A percentile compares a stretch with the other conserved stretches of the same genome.
These are phyloP conservation scores for Phylloscopus trochiloides DNA, from an alignment of 2,113 vertebrate species.

Conservation along the genomic window DNA sequence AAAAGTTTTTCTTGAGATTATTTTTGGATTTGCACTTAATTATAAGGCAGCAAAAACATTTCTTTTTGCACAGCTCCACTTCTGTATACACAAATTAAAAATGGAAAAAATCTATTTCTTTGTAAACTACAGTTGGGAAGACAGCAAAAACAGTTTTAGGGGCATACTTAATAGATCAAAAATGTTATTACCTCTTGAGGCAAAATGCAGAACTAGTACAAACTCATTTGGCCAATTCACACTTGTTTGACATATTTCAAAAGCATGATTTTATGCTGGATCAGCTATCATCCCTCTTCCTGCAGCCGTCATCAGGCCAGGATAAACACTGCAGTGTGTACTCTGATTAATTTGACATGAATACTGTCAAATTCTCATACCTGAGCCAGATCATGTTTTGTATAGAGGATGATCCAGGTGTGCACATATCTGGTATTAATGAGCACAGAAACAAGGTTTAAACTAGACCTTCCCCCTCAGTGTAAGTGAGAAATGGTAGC, in stretches of 20 bases:
- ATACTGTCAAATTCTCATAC: slow-evolving; percentile 11
- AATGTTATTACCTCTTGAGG: slow-evolving; percentile 7
- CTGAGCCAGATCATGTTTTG: background rate
- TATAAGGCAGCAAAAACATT: background rate
- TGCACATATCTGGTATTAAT: background rate
- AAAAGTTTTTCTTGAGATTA: background rate
- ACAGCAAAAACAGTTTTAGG: background rate
- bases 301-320: background rate
- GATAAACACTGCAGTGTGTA: background rate
- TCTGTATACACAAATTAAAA: background rate
- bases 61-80: background rate
- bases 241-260: slow-evolving; percentile 44
- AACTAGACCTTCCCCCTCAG: background rate
- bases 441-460: background rate
- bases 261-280: slow-evolving; percentile 14
- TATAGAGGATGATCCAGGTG: background rate
- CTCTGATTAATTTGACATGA: slow-evolving; percentile 49
- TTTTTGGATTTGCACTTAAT: background rate
- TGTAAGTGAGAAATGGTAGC: background rate
- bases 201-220: slow-evolving; percentile 27
- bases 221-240: slow-evolving; percentile 37
- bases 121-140: background rate
- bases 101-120: background rate
- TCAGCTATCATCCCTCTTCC: slow-evolving; percentile 24
- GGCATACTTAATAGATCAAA: background rate